A percentile compares a stretch with the other conserved stretches of the same genome.
Conservation (phyloP, 2,888 invertebrate genomes). For the Agonopterix alstromeriana region DNA sequence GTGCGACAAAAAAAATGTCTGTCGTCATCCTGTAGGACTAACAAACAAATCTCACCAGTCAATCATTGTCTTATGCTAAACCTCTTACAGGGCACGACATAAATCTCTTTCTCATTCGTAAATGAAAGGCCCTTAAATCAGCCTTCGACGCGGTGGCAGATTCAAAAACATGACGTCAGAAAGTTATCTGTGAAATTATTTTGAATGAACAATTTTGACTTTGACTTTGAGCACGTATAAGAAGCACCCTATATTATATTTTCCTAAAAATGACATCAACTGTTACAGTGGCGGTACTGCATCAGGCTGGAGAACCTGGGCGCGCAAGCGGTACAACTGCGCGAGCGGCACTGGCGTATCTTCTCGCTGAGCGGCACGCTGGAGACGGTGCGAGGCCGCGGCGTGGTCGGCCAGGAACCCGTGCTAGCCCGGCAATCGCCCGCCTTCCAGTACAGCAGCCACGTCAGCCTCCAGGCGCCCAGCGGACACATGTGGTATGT, state of each 20-base stretch:
- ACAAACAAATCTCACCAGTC: no score
- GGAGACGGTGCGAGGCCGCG: constrained; percentile 95
- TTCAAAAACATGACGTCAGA: no score
- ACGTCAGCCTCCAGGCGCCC: constrained; percentile 97
- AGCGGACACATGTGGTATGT: constrained; percentile 97
- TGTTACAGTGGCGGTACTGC: constrained; percentile 93
- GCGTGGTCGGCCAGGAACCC: constrained; percentile 99
- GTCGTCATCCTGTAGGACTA: no score
- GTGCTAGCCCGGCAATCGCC: constrained; percentile 90
- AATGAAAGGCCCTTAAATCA: no score
- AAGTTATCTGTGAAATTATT: no score
- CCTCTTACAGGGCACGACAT: no score
- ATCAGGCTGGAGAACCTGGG: constrained; percentile 97
- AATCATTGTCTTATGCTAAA: no score
- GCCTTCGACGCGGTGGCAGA: no score
- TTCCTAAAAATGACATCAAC: not conserved
- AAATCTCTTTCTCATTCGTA: no score
- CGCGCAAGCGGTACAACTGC: constrained; percentile 90
- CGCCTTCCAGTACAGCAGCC: constrained; percentile 98
- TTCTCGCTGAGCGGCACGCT: constrained; percentile 95
- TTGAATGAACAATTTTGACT: no score
- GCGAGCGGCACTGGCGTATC: constrained; percentile 99
- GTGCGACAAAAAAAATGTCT: no score
- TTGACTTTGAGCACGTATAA: no score
- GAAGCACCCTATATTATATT: not conserved